Evolutionary conservation across 1,140 invertebrate genomes (phyloP).

Genomic region (Drosophila sulfurigaster): DNA sequence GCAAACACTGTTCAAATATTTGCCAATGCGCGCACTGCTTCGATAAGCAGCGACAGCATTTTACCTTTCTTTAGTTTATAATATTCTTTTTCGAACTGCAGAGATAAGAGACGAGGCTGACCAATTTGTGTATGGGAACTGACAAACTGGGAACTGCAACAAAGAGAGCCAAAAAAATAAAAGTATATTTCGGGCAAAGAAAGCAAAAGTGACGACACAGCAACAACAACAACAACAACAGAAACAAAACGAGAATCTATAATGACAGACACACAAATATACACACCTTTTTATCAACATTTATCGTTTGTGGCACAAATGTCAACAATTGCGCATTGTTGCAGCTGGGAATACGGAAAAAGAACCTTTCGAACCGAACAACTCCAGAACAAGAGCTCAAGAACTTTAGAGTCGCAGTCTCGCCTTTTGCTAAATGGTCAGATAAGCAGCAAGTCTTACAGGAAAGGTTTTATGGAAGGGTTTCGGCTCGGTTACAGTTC

Average conservation of each 20-base stretch:
- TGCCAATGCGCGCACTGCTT: slow-evolving; percentile 61
- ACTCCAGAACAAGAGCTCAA: slow-evolving; percentile 27
- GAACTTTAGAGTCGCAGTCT: slow-evolving; percentile 34
- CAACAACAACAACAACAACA: slow-evolving; percentile 19
- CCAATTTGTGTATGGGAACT: slow-evolving; percentile 59
- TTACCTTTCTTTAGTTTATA: slow-evolving; percentile 16
- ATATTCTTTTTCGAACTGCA: slow-evolving; percentile 28
- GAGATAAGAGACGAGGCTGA: slow-evolving; percentile 59
- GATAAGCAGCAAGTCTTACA: slow-evolving; percentile 44
- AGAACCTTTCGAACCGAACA: not conserved
- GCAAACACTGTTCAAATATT: slow-evolving; percentile 68
- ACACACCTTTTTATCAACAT: slow-evolving; percentile 50
- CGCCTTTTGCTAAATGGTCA: slow-evolving; percentile 58
- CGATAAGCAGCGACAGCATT: slow-evolving; percentile 55
- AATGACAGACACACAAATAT: slow-evolving; percentile 6
- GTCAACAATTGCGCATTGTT: slow-evolving; percentile 81
- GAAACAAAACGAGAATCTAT: slow-evolving; percentile 33
- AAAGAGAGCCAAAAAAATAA: slow-evolving; percentile 42
- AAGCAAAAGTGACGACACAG: slow-evolving; percentile 62
- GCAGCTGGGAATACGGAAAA: slow-evolving; percentile 60
- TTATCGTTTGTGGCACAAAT: slow-evolving; percentile 80
- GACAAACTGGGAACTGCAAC: slow-evolving; percentile 51
- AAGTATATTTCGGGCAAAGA: slow-evolving; percentile 35
- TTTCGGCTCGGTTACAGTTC: slow-evolving; percentile 34
- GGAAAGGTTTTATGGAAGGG: slow-evolving; percentile 53